These are phyloP conservation scores for Polymixis lichenea DNA, from an alignment of 2,888 invertebrate genomes.

Conservation along the genomic window DNA sequence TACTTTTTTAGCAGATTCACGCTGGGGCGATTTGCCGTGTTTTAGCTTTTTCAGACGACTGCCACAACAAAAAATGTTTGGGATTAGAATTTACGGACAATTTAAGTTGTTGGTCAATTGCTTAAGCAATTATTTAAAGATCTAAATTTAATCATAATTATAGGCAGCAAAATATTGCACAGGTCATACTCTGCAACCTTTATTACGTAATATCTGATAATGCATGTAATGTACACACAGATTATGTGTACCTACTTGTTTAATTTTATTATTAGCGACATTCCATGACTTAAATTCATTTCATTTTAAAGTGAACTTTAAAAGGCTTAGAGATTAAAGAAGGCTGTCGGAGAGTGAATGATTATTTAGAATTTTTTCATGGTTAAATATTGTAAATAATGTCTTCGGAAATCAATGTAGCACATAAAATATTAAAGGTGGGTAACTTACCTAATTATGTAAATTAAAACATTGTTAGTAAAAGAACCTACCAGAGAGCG, in stretches of 20 bases:
- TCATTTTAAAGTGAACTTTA: neutral
- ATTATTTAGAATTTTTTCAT: neutral
- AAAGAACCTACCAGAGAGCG: neutral
- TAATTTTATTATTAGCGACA: slow-evolving; percentile 9
- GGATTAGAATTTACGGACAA: neutral
- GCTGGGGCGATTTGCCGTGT: neutral
- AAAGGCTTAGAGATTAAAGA: slow-evolving; percentile 7
- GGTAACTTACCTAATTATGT: no score
- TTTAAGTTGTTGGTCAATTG: neutral
- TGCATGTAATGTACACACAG: neutral
- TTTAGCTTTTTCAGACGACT: neutral
- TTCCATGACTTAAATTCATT: slow-evolving; percentile 35
- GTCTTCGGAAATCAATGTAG: neutral
- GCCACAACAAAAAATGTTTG: neutral
- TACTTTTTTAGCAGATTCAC: neutral
- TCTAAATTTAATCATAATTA: neutral
- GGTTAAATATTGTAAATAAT: slow-evolving; percentile 4
- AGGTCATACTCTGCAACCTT: neutral
- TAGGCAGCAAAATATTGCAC: neutral
- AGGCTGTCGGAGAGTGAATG: neutral
- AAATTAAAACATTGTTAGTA: neutral
- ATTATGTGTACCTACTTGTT: neutral
- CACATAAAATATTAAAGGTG: neutral
- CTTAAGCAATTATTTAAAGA: neutral
- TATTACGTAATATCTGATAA: neutral